These are phyloP conservation scores for Teleogryllus occipitalis DNA, from an alignment of 1,140 invertebrate genomes.

Conservation along the genomic window DNA sequence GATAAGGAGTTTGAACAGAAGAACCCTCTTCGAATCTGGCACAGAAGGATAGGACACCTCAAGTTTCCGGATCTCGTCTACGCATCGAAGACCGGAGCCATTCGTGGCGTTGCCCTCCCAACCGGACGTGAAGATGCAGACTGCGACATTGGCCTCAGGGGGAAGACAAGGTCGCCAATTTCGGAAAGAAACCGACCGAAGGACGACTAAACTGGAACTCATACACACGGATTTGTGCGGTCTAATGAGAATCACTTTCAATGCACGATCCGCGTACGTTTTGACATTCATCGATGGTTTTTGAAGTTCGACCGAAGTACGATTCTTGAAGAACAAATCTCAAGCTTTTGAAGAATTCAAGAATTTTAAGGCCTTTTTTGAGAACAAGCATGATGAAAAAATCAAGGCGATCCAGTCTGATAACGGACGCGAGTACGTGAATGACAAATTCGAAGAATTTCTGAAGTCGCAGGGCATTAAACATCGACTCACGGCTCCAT, in stretches of 20 bases:
- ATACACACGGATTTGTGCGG: not conserved
- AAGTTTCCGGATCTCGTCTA: not conserved
- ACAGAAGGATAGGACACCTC: not conserved
- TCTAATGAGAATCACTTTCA: not conserved
- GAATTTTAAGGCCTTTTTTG: not conserved
- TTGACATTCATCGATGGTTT: not conserved
- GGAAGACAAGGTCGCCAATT: not conserved
- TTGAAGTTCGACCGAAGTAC: not conserved
- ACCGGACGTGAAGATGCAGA: not conserved
- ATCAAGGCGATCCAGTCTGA: not conserved
- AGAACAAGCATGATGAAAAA: not conserved
- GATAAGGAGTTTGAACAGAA: too few species aligned
- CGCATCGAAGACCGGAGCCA: not conserved
- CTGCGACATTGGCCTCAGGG: not conserved
- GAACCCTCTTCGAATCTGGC: not conserved
- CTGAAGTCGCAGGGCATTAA: too few species aligned
- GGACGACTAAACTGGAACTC: too few species aligned
- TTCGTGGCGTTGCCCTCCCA: not conserved
- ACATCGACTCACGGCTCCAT: too few species aligned
- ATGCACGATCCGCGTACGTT: not conserved
- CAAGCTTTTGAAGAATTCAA: not conserved
- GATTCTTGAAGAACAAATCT: not conserved
- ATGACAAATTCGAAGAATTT: not conserved
- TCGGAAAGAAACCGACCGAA: not conserved
- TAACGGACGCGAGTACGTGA: not conserved